Evolutionary conservation across 2,113 vertebrate species (phyloP).

Genomic region (Myanophis thanlyinensis): DNA sequence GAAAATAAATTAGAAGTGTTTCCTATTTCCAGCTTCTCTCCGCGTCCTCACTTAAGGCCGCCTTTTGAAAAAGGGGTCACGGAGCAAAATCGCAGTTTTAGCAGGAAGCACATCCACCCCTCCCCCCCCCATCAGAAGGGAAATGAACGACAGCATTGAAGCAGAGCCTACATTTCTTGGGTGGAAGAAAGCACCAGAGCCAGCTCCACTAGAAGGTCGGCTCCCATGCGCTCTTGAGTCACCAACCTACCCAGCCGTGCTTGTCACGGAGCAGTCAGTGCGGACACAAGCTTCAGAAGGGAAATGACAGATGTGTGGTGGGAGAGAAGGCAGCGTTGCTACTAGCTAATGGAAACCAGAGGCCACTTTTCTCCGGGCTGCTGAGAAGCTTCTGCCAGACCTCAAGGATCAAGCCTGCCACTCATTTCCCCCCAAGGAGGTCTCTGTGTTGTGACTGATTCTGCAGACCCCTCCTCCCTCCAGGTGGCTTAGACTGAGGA

Average conservation of each 20-base stretch:
- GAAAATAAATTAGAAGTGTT: background rate
- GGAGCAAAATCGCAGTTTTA: background rate
- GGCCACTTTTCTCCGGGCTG: background rate
- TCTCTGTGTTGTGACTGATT: background rate
- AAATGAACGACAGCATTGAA: background rate
- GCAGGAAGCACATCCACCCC: background rate
- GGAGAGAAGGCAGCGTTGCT: background rate
- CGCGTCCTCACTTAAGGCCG: accelerated
- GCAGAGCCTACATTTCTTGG: background rate
- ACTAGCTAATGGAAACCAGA: background rate
- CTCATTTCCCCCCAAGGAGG: background rate
- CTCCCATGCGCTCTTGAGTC: background rate
- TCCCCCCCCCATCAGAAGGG: background rate
- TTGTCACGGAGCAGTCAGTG: background rate
- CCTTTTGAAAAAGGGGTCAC: background rate
- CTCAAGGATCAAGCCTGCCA: background rate
- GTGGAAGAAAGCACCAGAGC: background rate
- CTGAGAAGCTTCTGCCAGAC: background rate
- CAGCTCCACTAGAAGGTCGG: background rate
- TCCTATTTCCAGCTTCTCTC: background rate
- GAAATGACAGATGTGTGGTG: background rate
- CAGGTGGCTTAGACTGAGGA: background rate
- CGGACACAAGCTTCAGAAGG: background rate
- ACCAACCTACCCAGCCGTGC: background rate
- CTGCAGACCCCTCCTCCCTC: background rate